Evolutionary conservation across 2,888 invertebrate genomes (phyloP).

Genomic region (Pocota personata): DNA sequence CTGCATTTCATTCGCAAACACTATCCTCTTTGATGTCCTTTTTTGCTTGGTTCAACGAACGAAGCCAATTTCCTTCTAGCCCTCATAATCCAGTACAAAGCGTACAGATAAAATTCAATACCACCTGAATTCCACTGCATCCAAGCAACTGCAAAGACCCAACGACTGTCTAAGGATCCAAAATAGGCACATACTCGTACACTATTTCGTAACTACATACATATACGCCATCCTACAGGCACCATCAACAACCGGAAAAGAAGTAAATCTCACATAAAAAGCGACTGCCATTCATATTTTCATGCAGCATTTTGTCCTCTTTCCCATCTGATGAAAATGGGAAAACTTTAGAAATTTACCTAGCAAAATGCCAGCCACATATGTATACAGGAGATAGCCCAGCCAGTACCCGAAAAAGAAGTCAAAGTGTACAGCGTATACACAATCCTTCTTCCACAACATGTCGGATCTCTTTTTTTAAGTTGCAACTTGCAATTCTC

Average conservation of each 20-base stretch:
- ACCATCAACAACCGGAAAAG: constrained; percentile 62
- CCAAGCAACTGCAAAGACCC: constrained; percentile 13
- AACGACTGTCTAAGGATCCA: constrained; percentile 44
- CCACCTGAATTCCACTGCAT: constrained; percentile 31
- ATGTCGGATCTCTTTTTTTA: constrained; percentile 59
- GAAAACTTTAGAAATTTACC: constrained; percentile 61
- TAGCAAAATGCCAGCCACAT: constrained; percentile 34
- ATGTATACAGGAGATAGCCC: constrained; percentile 5
- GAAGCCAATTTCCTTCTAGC: constrained; percentile 41
- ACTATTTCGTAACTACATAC: too few relatives aligned
- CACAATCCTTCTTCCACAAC: constrained; percentile 62
- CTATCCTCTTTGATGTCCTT: neutral
- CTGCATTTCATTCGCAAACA: neutral
- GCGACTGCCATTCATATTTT: constrained; percentile 60
- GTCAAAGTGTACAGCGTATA: constrained; percentile 33
- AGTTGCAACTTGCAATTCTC: constrained; percentile 31
- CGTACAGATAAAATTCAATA: constrained; percentile 37
- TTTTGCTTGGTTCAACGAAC: constrained; percentile 16
- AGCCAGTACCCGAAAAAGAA: neutral
- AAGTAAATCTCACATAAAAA: constrained; percentile 64
- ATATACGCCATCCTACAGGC: neutral
- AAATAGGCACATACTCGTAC: neutral
- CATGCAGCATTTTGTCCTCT: constrained; percentile 38
- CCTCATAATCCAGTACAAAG: constrained; percentile 32
- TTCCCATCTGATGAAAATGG: constrained; percentile 60